Base-by-base conservation (phyloP, 2,888 invertebrate species). In the Girardia tigrina region DNA sequence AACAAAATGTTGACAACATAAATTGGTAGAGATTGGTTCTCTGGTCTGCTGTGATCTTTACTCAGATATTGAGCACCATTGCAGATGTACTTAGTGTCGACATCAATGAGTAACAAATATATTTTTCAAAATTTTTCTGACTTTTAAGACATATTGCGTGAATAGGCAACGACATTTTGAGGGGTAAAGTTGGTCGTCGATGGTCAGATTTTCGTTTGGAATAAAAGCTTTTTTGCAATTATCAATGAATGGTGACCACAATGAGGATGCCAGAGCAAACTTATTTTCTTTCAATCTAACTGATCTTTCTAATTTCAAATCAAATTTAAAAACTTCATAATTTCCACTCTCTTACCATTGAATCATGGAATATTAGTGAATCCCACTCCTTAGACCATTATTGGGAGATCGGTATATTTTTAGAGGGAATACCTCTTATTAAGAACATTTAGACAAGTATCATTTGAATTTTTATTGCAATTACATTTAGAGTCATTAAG, bases 261-360 rank as follows among this genome's bases (percentile, higher is more conserved):
- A 28, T 29, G 28, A 29, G 27, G 72, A 71, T 71, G 29, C 70
- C 26, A 26, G 29, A 14, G 72, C 72, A 14, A 71, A 14, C 29
- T 71, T 71, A 14, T 71, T 20, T 8, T 71, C 29, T 23, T 71
- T 6, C 28, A 71, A 29, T 71, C 72, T 71, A 23, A 23, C 28
- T 29, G 28, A 26, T 71, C 72, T 26, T 71, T 71, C 27, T 16
- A 28, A 28, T 71, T 29, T 71, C 72, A 71, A 71, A 29, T 23
- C 72, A 71, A 71, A 71, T 28, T 20, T n/a, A 71, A 71, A 29
- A 71, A 71, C n/a, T n/a, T n/a, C n/a, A n/a, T n/a, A n/a, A n/a
- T n/a, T n/a, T n/a, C n/a, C n/a, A n/a, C n/a, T n/a, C n/a, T n/a
- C n/a, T n/a, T n/a, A n/a, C n/a, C n/a, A n/a, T n/a, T n/a, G n/a